phyloP scores from a whole-genome alignment of 2,113 vertebrate genomes.

The Erinaceus europaeus region DNA sequence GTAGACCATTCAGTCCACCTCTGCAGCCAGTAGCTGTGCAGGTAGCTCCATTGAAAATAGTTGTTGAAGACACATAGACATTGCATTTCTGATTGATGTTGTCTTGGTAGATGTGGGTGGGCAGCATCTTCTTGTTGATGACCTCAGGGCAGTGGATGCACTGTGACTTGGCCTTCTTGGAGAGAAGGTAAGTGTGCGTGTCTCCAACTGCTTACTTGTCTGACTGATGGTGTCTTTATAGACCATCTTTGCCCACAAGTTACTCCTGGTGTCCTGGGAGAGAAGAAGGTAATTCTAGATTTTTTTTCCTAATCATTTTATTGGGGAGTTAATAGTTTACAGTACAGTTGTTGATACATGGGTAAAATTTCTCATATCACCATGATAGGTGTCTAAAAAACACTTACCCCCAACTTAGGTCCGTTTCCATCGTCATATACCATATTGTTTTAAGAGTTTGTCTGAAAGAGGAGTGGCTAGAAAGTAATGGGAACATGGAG shows the following conservation, averaged over 20 bases:
- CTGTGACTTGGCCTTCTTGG: slow-evolving; percentile 92
- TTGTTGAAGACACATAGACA: slow-evolving; percentile 92
- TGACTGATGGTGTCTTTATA: slow-evolving; percentile 95
- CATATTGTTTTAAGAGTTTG: not conserved
- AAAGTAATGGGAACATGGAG: not conserved
- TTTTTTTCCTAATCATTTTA: no score
- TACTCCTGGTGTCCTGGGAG: not conserved
- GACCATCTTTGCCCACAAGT: not conserved
- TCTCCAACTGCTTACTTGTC: slow-evolving; percentile 92
- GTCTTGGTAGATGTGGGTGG: slow-evolving; percentile 84
- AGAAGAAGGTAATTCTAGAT: not conserved
- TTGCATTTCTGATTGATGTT: slow-evolving; percentile 96
- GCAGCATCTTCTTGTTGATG: slow-evolving; percentile 86
- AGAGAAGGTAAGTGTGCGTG: slow-evolving; percentile 93
- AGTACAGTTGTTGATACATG: no score
- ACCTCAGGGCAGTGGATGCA: slow-evolving; percentile 96
- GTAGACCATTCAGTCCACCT: slow-evolving; percentile 87
- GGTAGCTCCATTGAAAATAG: slow-evolving; percentile 93
- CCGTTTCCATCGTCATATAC: no score
- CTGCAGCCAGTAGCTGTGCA: slow-evolving; percentile 91
- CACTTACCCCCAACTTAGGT: no score
- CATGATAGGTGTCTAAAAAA: no score
- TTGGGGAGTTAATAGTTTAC: no score
- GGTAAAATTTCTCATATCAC: no score
- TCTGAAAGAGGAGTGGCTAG: not conserved